Conservation (phyloP, 2,113 vertebrate species). For the Callionymus lyra region DNA sequence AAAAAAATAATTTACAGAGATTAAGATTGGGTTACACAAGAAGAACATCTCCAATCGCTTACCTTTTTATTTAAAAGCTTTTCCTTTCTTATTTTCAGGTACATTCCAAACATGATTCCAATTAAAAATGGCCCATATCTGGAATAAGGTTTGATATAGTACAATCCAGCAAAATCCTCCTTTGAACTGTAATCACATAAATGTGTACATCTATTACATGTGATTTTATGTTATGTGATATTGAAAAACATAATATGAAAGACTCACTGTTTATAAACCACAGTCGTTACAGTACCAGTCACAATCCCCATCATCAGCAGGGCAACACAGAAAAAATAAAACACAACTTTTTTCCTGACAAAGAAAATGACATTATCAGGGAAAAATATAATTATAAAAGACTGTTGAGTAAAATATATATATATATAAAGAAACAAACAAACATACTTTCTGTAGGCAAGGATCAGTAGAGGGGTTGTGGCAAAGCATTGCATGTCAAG, state of each 20-base stretch:
- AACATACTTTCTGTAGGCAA: constrained; percentile 58
- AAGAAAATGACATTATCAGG: neutral
- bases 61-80: constrained; percentile 67
- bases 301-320: constrained; percentile 59
- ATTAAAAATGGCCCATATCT: constrained; percentile 75
- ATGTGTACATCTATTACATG: too few relatives aligned
- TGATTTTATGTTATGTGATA: too few relatives aligned
- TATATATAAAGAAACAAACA: too few relatives aligned
- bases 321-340: constrained; percentile 44
- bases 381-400: too few relatives aligned
- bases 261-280: constrained; percentile 8
- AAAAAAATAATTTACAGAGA: neutral
- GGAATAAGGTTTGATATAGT: constrained; percentile 79
- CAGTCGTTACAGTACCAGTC: constrained; percentile 58
- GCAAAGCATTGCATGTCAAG: constrained; percentile 78
- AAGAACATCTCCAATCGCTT: neutral
- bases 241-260: constrained; percentile 8
- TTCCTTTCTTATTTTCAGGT: constrained; percentile 55
- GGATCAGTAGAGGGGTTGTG: constrained; percentile 66
- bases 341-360: constrained; percentile 57
- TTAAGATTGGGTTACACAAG: too few relatives aligned
- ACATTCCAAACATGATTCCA: constrained; percentile 70
- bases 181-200: too few relatives aligned
- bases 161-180: too few relatives aligned
- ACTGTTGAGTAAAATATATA: too few relatives aligned